These are phyloP conservation scores for Troglohyphantes excavatus DNA, from an alignment of 2,888 invertebrate genomes.

Conservation along the genomic window DNA sequence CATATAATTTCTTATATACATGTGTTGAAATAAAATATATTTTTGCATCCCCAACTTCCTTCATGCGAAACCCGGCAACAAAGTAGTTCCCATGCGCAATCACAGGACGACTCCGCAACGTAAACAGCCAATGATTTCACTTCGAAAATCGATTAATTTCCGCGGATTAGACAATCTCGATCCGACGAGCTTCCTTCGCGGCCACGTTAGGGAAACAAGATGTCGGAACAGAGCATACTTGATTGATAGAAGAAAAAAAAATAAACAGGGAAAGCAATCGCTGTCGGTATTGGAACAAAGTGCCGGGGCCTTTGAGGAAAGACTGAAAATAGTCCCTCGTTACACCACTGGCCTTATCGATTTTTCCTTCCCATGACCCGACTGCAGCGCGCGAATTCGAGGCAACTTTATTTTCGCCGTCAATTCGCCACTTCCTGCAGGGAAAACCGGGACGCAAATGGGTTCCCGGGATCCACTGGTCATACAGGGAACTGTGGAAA, in stretches of 20 bases:
- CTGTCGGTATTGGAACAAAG: not conserved
- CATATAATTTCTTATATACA: no score
- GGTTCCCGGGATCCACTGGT: not conserved
- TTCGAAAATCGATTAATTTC: no score
- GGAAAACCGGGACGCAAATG: not conserved
- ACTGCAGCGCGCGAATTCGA: constrained; percentile 41
- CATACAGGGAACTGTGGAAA: not conserved
- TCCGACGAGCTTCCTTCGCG: no score
- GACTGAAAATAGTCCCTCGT: constrained; percentile 8
- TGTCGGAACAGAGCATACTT: not conserved
- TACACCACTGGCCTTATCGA: constrained; percentile 34
- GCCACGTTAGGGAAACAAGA: no score
- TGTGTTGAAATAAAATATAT: no score
- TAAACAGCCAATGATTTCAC: no score
- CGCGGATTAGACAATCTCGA: no score
- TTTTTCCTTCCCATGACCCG: constrained; percentile 22
- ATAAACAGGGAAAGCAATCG: not conserved
- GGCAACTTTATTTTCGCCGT: constrained; percentile 5
- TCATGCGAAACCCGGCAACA: no score
- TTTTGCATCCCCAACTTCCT: no score
- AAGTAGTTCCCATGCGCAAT: no score
- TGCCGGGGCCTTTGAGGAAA: not conserved
- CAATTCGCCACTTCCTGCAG: not conserved
- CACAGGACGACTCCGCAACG: no score
- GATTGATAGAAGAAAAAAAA: not conserved